Conservation (phyloP, 2,888 invertebrate species). For the Acleris laterana region DNA sequence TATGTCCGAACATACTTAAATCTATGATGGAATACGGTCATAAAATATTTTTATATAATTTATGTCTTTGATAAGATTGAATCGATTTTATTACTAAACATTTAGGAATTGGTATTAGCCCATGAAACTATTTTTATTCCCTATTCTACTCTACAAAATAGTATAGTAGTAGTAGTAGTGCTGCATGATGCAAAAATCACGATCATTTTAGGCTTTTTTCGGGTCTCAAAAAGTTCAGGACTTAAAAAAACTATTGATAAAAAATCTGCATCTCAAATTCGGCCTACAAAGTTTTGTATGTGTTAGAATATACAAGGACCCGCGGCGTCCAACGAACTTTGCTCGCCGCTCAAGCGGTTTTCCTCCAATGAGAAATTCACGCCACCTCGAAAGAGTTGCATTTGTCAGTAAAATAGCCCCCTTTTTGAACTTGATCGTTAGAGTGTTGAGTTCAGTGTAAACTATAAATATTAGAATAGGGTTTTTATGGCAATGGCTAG, state of each 20-base stretch:
- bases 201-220: no score
- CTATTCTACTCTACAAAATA: no score
- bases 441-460: neutral
- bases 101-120: no score
- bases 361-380: slow-evolving; percentile 36
- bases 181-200: no score
- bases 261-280: neutral
- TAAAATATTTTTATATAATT: no score
- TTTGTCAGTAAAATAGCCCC: slow-evolving; percentile 39
- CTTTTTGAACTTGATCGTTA: slow-evolving; percentile 37
- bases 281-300: slow-evolving; percentile 16
- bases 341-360: slow-evolving; percentile 21
- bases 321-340: slow-evolving; percentile 21
- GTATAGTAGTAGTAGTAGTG: no score
- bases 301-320: slow-evolving; percentile 27
- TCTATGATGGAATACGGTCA: no score
- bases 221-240: no score
- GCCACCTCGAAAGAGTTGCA: slow-evolving; percentile 47
- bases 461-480: neutral
- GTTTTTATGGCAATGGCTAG: neutral
- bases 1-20: no score
- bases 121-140: no score
- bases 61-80: no score
- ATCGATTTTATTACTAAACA: no score
- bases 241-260: neutral